Conservation (phyloP, 2,888 invertebrate genomes). For the Ptilodon capucinus region DNA sequence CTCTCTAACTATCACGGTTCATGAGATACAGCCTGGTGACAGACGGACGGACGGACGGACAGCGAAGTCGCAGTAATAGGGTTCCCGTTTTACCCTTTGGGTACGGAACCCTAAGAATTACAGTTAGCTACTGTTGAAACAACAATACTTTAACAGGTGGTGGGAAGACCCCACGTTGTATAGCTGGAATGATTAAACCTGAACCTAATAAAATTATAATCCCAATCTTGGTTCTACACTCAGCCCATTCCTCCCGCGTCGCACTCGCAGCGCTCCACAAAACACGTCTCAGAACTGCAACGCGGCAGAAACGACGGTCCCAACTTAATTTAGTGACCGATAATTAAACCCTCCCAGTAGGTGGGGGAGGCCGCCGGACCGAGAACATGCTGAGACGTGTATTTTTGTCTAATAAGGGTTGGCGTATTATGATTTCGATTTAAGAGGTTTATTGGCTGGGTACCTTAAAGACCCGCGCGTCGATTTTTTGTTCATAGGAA, state of each 20-base stretch:
- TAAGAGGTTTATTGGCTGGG: background rate
- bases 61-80: too few relatives aligned
- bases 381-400: constrained; percentile 63
- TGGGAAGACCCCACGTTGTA: too few relatives aligned
- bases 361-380: constrained; percentile 33
- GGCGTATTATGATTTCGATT: constrained; percentile 5
- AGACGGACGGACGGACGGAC: too few relatives aligned
- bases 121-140: too few relatives aligned
- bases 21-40: too few relatives aligned
- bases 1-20: too few relatives aligned
- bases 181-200: too few relatives aligned
- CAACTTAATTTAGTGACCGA: constrained; percentile 58
- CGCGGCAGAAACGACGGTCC: constrained; percentile 45
- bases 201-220: background rate
- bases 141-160: too few relatives aligned
- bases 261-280: constrained; percentile 38
- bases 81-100: too few relatives aligned
- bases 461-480: too few relatives aligned
- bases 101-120: too few relatives aligned
- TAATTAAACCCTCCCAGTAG: constrained; percentile 45
- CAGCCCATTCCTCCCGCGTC: constrained; percentile 31
- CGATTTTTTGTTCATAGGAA: too few relatives aligned
- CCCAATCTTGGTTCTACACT: background rate
- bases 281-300: constrained; percentile 49
- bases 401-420: constrained; percentile 62